These are phyloP conservation scores for Penaeus indicus DNA, from an alignment of 1,140 invertebrate genomes.

Conservation along the genomic window DNA sequence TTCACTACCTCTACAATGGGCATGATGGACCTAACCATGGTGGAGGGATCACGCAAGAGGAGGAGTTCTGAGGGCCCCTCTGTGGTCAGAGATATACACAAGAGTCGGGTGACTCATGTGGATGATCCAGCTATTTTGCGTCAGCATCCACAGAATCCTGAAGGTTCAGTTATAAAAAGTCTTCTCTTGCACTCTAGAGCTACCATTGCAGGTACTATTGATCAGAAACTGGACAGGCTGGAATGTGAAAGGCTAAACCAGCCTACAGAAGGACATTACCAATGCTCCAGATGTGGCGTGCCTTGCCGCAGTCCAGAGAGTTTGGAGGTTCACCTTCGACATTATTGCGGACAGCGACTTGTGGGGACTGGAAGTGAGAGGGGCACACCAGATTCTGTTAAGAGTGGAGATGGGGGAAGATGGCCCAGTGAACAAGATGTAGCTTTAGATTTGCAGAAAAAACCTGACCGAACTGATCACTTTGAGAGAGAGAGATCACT, in stretches of 20 bases:
- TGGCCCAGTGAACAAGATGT: slow-evolving; percentile 65
- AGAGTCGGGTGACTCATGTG: slow-evolving; percentile 1
- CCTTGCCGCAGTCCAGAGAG: slow-evolving; percentile 79
- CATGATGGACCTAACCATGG: slow-evolving; percentile 9
- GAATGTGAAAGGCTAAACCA: slow-evolving; percentile 24
- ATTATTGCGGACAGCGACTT: slow-evolving; percentile 77
- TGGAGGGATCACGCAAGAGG: slow-evolving; percentile 46
- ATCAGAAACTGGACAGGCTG: slow-evolving; percentile 41
- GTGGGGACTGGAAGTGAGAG: slow-evolving; percentile 81
- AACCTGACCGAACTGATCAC: slow-evolving; percentile 17
- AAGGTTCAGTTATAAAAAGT: slow-evolving; percentile 87
- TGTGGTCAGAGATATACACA: slow-evolving; percentile 42
- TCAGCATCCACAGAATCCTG: slow-evolving; percentile 72
- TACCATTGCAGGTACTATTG: slow-evolving; percentile 60
- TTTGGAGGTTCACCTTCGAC: slow-evolving; percentile 78
- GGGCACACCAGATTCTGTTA: slow-evolving; percentile 77
- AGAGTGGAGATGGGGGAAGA: slow-evolving; percentile 82
- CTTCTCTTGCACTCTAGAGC: slow-evolving; percentile 80
- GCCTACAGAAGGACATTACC: slow-evolving; percentile 48
- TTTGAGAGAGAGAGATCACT: slow-evolving; percentile 35
- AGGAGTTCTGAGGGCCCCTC: slow-evolving; percentile 44
- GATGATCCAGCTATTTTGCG: slow-evolving; percentile 43
- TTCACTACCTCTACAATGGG: slow-evolving; percentile 37
- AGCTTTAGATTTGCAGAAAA: slow-evolving; percentile 52
- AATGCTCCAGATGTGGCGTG: slow-evolving; percentile 26